Percentiles rank a stretch among this genome's conserved stretches.
phyloP scores from a whole-genome alignment of 2,888 invertebrate genomes.

The Callimorpha dominula region DNA sequence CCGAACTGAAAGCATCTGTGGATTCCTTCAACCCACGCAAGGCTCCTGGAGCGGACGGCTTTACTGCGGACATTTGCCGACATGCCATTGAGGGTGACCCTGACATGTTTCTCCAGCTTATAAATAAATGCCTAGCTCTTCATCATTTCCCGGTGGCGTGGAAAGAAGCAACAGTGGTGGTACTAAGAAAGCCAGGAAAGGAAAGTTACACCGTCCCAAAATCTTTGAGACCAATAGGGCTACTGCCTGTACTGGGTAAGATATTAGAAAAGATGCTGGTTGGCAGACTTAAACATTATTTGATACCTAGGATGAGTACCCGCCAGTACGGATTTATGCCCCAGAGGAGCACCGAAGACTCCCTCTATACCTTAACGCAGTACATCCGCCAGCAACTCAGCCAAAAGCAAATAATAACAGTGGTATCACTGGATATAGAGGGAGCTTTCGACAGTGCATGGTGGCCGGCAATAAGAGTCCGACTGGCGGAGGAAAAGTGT shows the following conservation, averaged over 20 bases:
- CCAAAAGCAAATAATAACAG: neutral
- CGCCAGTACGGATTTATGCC: no score
- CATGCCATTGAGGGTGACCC: neutral
- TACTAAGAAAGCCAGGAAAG: slow-evolving; percentile 22
- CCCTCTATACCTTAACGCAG: no score
- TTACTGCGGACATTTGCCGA: neutral
- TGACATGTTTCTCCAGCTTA: neutral
- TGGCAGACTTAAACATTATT: no score
- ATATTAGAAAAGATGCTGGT: neutral
- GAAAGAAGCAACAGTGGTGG: slow-evolving; percentile 14
- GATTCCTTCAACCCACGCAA: slow-evolving; percentile 16
- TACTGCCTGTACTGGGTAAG: neutral
- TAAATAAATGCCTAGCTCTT: neutral
- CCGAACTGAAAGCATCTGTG: no score
- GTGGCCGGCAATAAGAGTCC: no score
- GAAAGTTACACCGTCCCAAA: neutral
- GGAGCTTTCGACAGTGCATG: neutral
- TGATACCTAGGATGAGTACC: no score
- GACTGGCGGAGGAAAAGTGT: no score
- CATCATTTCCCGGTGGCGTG: slow-evolving; percentile 16
- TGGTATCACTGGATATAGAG: neutral
- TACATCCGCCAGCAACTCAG: neutral
- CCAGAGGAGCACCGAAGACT: no score
- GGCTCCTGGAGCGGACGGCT: slow-evolving; percentile 2
- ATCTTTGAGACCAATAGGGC: neutral